Conservation (phyloP, 1,140 invertebrate species). For the Diorhabda sublineata region DNA sequence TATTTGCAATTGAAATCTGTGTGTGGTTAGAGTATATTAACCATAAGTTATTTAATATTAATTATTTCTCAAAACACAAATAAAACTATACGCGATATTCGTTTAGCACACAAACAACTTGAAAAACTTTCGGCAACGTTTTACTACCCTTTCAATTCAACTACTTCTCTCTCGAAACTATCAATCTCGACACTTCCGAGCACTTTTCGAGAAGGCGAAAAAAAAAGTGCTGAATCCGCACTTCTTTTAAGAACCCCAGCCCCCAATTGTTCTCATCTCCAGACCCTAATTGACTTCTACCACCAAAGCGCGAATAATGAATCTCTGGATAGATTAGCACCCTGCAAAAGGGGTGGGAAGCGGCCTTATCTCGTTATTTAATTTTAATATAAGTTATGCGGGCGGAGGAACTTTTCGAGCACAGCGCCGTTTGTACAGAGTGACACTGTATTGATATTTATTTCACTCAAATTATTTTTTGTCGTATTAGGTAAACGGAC, state of each 20-base stretch:
- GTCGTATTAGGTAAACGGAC: no score
- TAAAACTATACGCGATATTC: no score
- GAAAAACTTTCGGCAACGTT: neutral
- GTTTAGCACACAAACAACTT: no score
- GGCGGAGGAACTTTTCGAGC: neutral
- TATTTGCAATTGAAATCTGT: no score
- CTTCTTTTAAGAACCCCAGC: neutral
- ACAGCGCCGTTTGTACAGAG: neutral
- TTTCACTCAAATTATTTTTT: no score
- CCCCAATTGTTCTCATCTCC: neutral
- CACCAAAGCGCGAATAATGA: conserved; percentile 1
- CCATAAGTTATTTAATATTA: no score
- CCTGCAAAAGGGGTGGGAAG: conserved; percentile 1
- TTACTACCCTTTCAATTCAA: neutral
- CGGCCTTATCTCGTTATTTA: conserved; percentile 1
- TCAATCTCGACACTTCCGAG: conserved; percentile 1
- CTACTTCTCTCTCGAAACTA: neutral
- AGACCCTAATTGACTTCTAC: neutral
- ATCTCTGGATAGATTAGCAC: neutral
- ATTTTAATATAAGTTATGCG: conserved; percentile 3
- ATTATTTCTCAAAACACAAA: no score
- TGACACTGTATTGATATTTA: neutral
- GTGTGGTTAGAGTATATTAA: no score
- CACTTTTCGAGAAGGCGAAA: neutral
- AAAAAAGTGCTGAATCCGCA: neutral